Evolutionary conservation across 1,140 invertebrate genomes (phyloP), one percentile per base, ranked within the genome.

Genomic region (Centruroides sculpturatus): DNA sequence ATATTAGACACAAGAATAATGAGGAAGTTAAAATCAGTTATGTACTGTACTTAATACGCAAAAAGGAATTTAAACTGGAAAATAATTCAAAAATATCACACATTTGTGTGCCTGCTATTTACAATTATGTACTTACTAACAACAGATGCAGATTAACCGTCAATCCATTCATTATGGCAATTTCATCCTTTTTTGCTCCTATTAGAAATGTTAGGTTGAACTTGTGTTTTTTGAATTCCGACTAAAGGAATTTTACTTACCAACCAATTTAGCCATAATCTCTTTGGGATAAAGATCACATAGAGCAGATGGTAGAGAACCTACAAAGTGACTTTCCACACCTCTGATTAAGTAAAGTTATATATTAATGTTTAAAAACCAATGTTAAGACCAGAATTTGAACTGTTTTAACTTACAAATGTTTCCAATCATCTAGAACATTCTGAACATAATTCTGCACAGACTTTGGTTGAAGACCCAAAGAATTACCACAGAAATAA

Each of bases 401-500:
- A 52, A 59, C 5, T 13, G 23, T 57, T 57, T 6, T 5, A 55
- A 61, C 72, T 74, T 67, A 77, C 77, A 69, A 67, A 60, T 74
- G 69, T 8, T 68, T 74, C 79, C 79, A 81, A 59, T 76, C 74
- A 8, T 79, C 67, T 3, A 80, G 59, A 62, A 73, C 71, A 13
- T 71, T 67, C n/a, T 74, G 57, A 34, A 78, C 66, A 59, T 73
- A 70, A 34, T 69, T 47, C 59, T 72, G 70, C 0, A 73, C 69
- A 35, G 67, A 68, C 61, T 72, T 75, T 12, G 79, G 77, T 67
- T 77, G 76, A 8, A 81, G 69, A 7, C 80, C 80, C 3, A 81
- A 70, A 5, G 79, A 81, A 69, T 81, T 79, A 0, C 79, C 79
- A 66, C 77, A 78, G 46, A 81, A 72, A 68, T 81, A 81, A 9